phyloP scores from a whole-genome alignment of 2,888 invertebrate species.

The Kryphioiulus occultus region DNA sequence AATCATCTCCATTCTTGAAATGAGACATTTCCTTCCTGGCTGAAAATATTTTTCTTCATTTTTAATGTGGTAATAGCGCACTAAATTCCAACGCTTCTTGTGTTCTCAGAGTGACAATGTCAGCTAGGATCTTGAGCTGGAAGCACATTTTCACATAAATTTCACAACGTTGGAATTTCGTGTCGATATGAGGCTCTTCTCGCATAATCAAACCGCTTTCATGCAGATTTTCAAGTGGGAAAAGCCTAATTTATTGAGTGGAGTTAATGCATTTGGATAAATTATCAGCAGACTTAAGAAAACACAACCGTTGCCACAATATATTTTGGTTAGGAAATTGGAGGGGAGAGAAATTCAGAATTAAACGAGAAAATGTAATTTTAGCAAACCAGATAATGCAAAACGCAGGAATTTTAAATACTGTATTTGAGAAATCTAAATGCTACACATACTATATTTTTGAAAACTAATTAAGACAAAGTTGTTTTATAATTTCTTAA shows the following conservation, averaged over 20 bases:
- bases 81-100: neutral
- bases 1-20: conserved; percentile 25
- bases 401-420: too few species aligned
- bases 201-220: neutral
- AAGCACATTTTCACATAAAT: conserved; percentile 21
- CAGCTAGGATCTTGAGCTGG: neutral
- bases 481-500: too few species aligned
- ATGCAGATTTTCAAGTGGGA: neutral
- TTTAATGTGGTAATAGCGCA: neutral
- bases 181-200: neutral
- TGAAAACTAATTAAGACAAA: too few species aligned
- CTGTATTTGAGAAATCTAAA: too few species aligned
- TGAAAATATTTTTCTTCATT: conserved; percentile 2
- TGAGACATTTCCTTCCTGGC: neutral
- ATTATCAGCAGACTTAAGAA: neutral
- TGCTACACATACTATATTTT: too few species aligned
- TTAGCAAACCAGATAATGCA: neutral
- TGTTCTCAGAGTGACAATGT: neutral
- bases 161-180: neutral
- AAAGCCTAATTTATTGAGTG: neutral
- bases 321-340: neutral
- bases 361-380: neutral
- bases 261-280: neutral
- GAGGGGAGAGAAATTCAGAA: neutral
- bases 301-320: neutral